Evolutionary conservation across 2,888 invertebrate species (phyloP).

Genomic region (Plagodis pulveraria): DNA sequence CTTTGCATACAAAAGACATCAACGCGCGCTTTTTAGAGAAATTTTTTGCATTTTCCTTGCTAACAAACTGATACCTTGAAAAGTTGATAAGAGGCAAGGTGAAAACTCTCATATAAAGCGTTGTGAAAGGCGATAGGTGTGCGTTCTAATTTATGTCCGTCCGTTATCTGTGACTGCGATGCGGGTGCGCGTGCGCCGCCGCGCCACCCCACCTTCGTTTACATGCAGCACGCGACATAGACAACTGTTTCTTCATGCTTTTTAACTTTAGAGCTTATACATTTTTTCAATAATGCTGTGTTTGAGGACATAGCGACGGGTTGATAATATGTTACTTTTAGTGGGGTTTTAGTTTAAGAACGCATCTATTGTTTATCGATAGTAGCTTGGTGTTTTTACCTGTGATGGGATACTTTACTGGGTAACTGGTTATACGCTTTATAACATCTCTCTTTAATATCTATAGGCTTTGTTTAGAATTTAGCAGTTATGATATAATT

Average conservation of each 20-base stretch:
- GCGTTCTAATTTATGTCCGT: conserved; percentile 74
- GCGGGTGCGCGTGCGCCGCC: conserved; percentile 75
- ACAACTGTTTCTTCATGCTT: conserved; percentile 58
- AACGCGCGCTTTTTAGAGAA: conserved; percentile 26
- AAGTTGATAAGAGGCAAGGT: conserved; percentile 67
- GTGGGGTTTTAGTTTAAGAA: no score
- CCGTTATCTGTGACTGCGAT: conserved; percentile 71
- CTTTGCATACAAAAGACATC: conserved; percentile 33
- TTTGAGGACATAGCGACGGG: conserved; percentile 1
- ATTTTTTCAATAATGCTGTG: conserved; percentile 8
- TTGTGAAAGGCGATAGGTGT: conserved; percentile 78
- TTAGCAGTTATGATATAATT: no score
- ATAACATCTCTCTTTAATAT: no score
- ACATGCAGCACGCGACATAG: conserved; percentile 74
- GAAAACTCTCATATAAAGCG: conserved; percentile 69
- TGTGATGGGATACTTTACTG: no score
- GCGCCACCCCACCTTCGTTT: conserved; percentile 42
- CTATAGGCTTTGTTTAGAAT: no score
- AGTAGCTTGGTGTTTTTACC: no score
- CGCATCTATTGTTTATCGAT: no score
- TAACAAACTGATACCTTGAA: conserved; percentile 44
- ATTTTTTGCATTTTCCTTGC: conserved; percentile 14
- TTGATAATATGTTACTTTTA: background rate
- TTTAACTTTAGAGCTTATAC: conserved; percentile 26
- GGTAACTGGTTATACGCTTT: no score